A percentile compares a stretch with the other conserved stretches of the same genome.
Evolutionary conservation across 2,888 invertebrate genomes (phyloP).

Genomic region (Hirtodrosophila duncani): DNA sequence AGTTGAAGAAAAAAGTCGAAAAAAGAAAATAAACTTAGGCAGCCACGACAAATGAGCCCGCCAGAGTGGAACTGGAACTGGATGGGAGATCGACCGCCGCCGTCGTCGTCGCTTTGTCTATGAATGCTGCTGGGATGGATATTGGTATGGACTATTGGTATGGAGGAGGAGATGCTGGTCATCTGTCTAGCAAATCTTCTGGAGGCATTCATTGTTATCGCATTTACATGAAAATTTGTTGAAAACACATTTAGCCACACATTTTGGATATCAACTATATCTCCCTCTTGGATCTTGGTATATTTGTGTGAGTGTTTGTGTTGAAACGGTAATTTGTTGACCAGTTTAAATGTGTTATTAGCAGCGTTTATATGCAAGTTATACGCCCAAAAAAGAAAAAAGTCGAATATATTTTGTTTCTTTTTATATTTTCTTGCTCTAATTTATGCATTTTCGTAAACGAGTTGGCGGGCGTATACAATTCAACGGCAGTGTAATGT

Average conservation of each 20-base stretch:
- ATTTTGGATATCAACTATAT: too few relatives aligned
- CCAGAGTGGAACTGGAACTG: constrained; percentile 44
- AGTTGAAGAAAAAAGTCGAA: constrained; percentile 40
- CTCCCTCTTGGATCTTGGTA: too few relatives aligned
- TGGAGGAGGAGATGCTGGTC: constrained; percentile 65
- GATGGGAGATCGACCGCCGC: constrained; percentile 18
- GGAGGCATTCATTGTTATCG: neutral
- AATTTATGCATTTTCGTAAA: constrained; percentile 61
- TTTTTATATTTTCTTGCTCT: constrained; percentile 36
- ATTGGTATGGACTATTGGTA: too few relatives aligned
- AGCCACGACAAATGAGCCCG: constrained; percentile 66
- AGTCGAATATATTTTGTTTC: constrained; percentile 27
- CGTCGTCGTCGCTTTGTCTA: constrained; percentile 68
- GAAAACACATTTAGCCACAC: constrained; percentile 59
- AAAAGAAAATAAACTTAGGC: constrained; percentile 32
- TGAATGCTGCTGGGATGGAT: constrained; percentile 3
- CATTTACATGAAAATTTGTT: constrained; percentile 71
- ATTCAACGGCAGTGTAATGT: constrained; percentile 72
- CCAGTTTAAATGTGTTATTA: constrained; percentile 68
- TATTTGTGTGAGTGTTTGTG: too few relatives aligned
- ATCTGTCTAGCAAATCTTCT: constrained; percentile 43
- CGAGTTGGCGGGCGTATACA: constrained; percentile 42
- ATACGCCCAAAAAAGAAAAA: constrained; percentile 32
- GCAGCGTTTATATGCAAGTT: constrained; percentile 70
- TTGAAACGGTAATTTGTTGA: constrained; percentile 71